These are phyloP conservation scores for Sphinx pinastri DNA, from an alignment of 2,888 invertebrate genomes.

Conservation along the genomic window DNA sequence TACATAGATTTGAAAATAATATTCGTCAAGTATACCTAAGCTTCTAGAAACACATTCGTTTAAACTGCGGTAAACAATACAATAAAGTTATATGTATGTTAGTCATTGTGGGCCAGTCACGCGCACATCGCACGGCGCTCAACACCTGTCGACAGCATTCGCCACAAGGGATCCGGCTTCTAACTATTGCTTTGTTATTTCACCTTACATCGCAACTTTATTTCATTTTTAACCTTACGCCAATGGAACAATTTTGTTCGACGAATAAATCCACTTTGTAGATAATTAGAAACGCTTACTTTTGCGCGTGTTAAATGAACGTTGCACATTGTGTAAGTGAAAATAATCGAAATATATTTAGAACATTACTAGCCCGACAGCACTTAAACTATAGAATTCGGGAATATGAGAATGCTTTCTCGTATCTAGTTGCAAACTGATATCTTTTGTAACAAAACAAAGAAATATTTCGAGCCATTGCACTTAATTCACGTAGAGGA, in stretches of 20 bases:
- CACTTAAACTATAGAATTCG: too few relatives aligned
- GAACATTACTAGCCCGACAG: too few relatives aligned
- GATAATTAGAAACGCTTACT: conserved; percentile 40
- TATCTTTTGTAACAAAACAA: too few relatives aligned
- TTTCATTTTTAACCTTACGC: conserved; percentile 58
- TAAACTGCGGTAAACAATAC: conserved; percentile 38
- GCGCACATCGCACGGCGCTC: conserved; percentile 57
- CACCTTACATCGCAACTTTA: conserved; percentile 40
- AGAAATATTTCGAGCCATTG: too few relatives aligned
- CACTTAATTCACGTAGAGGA: too few relatives aligned
- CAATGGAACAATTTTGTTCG: conserved; percentile 44
- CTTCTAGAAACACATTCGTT: too few relatives aligned
- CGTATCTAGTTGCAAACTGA: too few relatives aligned
- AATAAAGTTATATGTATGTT: conserved; percentile 59
- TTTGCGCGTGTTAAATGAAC: background rate
- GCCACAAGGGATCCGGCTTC: conserved; percentile 60
- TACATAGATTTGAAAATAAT: background rate
- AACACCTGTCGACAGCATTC: conserved; percentile 68
- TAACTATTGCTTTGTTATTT: conserved; percentile 65
- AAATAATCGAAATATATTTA: background rate
- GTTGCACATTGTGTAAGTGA: background rate
- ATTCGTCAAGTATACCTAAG: too few relatives aligned
- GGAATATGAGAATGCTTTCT: too few relatives aligned
- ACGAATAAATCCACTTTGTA: conserved; percentile 28
- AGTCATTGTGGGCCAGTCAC: conserved; percentile 69